Evolutionary conservation across 2,113 vertebrate genomes (phyloP), one percentile per base, ranked within the genome.

Genomic region (Tachycineta bicolor): DNA sequence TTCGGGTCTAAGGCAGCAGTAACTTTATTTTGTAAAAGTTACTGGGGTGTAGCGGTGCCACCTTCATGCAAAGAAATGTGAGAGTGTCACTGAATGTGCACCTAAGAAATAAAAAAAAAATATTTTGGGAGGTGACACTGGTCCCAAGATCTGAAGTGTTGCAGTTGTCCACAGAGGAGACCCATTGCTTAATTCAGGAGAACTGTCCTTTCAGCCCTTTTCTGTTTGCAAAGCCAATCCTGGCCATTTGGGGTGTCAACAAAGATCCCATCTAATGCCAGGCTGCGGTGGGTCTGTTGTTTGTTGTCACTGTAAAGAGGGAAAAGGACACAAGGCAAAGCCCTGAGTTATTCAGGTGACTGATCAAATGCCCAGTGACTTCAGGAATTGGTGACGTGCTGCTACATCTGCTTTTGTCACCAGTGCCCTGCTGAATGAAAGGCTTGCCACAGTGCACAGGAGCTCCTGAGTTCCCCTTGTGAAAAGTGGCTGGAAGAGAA

Each of bases 391-490:
- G n/a, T 39, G 63, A 34, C 20, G 6, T 28, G 19, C 60, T 70
- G 34, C 43, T 34, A 29, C 2, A 1, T 80, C 81, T 53, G 58
- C 82, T 65, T 79, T 73, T 69, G 22, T 79, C 25, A 0, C 13
- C 5, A 46, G 29, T 4, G 33, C 25, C 49, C 33, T 33, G 22
- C 41, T 65, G 50, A 85, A 34, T 16, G 63, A 39, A 73, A 41
- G n/a, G 10, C 26, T 64, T 13, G 22, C 24, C 22, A 5, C 1
- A 2, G n/a, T 4, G 9, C 2, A 0, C 9, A 50, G 71, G 43
- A 92, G 33, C 16, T 34, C 52, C 77, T 26, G 50, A 46, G 60
- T 14, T 73, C n/a, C 20, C 10, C 1, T 1, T 33, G 28, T 69
- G 22, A 68, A 69, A 76, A 28, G 12, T 50, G 37, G 7, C 60